Conservation (phyloP, 1,140 invertebrate genomes). For the Drosophila arawakana region DNA sequence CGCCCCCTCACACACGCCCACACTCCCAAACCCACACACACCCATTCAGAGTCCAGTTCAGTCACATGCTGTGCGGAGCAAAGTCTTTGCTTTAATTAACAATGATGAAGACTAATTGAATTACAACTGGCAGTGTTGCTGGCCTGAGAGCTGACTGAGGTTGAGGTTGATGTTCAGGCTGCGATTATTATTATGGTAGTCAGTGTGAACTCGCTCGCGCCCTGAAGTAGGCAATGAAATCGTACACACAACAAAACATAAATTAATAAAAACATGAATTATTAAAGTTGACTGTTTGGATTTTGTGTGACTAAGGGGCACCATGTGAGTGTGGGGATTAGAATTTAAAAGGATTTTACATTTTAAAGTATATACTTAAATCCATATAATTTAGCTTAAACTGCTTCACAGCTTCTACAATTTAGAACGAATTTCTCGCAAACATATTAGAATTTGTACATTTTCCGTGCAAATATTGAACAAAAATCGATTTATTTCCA, state of each 20-base stretch:
- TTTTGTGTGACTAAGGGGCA: neutral
- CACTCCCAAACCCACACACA: too few species aligned
- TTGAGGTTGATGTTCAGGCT: slow-evolving; percentile 8
- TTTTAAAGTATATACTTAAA: too few species aligned
- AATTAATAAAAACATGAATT: slow-evolving; percentile 11
- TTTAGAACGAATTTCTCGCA: too few species aligned
- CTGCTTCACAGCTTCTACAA: too few species aligned
- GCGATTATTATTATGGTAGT: slow-evolving; percentile 3
- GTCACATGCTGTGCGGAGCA: slow-evolving; percentile 20
- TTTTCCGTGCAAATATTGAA: too few species aligned
- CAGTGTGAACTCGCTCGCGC: slow-evolving; percentile 17
- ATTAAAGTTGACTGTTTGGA: neutral
- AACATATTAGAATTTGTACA: too few species aligned
- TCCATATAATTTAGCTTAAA: too few species aligned
- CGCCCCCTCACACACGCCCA: too few species aligned
- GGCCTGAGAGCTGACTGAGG: slow-evolving; percentile 29
- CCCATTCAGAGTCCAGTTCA: neutral
- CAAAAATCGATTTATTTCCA: too few species aligned
- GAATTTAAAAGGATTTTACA: too few species aligned
- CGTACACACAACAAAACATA: slow-evolving; percentile 6
- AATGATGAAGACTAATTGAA: slow-evolving; percentile 70
- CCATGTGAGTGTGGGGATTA: neutral
- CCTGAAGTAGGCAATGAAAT: slow-evolving; percentile 29
- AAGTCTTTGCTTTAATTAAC: slow-evolving; percentile 67
- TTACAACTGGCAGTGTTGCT: slow-evolving; percentile 29